Conservation (phyloP, 2,888 invertebrate genomes). For the Hemistola chrysoprasaria region DNA sequence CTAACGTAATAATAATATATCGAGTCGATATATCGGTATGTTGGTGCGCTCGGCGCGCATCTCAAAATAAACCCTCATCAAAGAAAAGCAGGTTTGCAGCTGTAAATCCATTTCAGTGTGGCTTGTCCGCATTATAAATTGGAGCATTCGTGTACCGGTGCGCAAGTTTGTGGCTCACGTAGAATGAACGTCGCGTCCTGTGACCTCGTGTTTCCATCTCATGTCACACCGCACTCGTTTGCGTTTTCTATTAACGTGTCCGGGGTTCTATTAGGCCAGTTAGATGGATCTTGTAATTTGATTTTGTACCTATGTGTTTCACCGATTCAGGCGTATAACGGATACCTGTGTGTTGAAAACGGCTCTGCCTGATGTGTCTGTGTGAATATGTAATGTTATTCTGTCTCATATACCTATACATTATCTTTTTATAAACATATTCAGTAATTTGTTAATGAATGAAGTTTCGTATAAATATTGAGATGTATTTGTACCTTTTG, state of each 20-base stretch:
- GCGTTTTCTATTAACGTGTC: slow-evolving; percentile 73
- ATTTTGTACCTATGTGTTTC: slow-evolving; percentile 60
- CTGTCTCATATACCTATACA: no score
- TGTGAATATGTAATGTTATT: no score
- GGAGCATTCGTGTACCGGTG: slow-evolving; percentile 49
- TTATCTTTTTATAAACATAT: no score
- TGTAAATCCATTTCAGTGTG: slow-evolving; percentile 81
- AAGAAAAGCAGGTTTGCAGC: slow-evolving; percentile 81
- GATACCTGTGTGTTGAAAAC: slow-evolving; percentile 18
- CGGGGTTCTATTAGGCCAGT: slow-evolving; percentile 62
- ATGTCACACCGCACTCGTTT: slow-evolving; percentile 64
- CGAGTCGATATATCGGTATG: slow-evolving; percentile 77
- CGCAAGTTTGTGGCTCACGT: slow-evolving; percentile 41
- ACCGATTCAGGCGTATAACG: slow-evolving; percentile 46
- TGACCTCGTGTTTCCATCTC: slow-evolving; percentile 54
- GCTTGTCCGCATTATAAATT: slow-evolving; percentile 81
- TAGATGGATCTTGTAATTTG: slow-evolving; percentile 69
- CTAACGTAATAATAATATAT: slow-evolving; percentile 81
- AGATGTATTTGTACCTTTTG: no score
- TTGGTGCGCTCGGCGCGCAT: slow-evolving; percentile 73
- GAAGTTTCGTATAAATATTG: no score
- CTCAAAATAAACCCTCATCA: slow-evolving; percentile 81
- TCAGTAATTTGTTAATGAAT: no score
- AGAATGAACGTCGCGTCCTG: slow-evolving; percentile 47
- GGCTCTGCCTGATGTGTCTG: no score